Percentiles rank a stretch among this genome's conserved stretches.
Evolutionary conservation across 2,113 vertebrate genomes (phyloP).

Genomic region (Poicephalus gulielmi): DNA sequence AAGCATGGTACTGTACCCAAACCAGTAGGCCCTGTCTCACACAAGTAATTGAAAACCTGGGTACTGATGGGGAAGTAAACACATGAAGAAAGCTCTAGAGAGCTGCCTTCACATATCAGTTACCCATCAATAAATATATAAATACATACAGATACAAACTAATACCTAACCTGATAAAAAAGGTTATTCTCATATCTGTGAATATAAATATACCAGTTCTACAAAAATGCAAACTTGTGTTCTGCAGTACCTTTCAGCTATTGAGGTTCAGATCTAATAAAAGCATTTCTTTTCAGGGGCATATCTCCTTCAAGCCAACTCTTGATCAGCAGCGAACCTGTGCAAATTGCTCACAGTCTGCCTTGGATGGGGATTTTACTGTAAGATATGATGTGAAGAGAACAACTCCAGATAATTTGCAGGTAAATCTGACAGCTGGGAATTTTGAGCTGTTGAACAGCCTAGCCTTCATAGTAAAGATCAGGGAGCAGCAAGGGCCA

Average conservation of each 20-base stretch:
- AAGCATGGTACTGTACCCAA: neutral
- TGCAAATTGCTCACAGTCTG: constrained; percentile 74
- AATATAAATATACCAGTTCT: neutral
- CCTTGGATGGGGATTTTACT: constrained; percentile 86
- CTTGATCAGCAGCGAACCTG: constrained; percentile 85
- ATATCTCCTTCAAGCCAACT: constrained; percentile 85
- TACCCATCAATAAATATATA: neutral
- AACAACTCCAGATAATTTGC: constrained; percentile 77
- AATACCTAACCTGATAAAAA: neutral
- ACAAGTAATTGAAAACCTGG: neutral
- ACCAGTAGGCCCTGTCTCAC: neutral
- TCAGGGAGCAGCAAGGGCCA: neutral
- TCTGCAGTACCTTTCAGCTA: neutral
- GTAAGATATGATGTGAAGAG: constrained; percentile 89
- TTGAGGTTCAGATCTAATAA: neutral
- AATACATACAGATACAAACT: neutral
- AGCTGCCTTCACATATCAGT: neutral
- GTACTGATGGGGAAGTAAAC: neutral
- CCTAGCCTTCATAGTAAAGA: neutral
- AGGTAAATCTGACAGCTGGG: constrained; percentile 70
- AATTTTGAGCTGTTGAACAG: neutral
- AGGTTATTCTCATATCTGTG: neutral
- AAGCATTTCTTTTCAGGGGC: constrained; percentile 75
- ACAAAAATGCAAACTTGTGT: neutral
- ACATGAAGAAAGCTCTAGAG: neutral